Evolutionary conservation across 2,113 vertebrate genomes (phyloP).

Genomic region (Saimiri boliviensis): DNA sequence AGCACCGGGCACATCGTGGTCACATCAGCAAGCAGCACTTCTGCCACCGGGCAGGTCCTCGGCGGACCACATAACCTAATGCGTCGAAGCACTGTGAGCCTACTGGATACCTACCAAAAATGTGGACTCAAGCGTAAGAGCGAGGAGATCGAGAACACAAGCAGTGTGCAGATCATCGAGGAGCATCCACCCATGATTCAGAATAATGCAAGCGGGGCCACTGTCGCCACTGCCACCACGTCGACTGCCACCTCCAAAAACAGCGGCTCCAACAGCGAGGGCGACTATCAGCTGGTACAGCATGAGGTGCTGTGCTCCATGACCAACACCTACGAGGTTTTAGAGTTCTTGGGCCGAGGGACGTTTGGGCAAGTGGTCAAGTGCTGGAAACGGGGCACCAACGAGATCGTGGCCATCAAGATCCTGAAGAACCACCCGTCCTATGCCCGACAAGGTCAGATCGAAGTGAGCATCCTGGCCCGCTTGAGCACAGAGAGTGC

Average conservation of each 20-base stretch:
- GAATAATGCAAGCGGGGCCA: slow-evolving; percentile 94
- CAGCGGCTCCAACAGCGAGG: slow-evolving; percentile 97
- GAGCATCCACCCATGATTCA: slow-evolving; percentile 97
- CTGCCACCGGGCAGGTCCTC: slow-evolving; percentile 90
- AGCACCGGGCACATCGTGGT: slow-evolving; percentile 95
- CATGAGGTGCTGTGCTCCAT: slow-evolving; percentile 99
- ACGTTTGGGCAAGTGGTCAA: slow-evolving; percentile 99
- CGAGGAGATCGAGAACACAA: slow-evolving; percentile 97
- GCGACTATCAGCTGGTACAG: slow-evolving; percentile 98
- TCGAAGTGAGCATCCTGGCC: slow-evolving; percentile 98
- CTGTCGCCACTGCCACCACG: slow-evolving; percentile 91
- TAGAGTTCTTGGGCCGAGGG: slow-evolving; percentile 97
- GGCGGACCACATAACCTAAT: slow-evolving; percentile 96
- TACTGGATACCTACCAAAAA: slow-evolving; percentile 99
- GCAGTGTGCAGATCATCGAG: slow-evolving; percentile 97
- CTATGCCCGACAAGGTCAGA: slow-evolving; percentile 97
- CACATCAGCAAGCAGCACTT: slow-evolving; percentile 95
- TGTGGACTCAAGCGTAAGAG: slow-evolving; percentile 99
- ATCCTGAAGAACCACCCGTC: slow-evolving; percentile 99
- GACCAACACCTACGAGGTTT: slow-evolving; percentile 98
- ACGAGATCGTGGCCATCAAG: slow-evolving; percentile 99
- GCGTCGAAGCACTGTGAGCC: slow-evolving; percentile 98
- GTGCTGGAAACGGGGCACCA: slow-evolving; percentile 99
- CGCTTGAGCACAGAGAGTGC: slow-evolving; percentile 97
- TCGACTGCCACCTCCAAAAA: slow-evolving; percentile 97